Conservation (phyloP, 2,797 vertebrate species). For the Cercopithecus mitis region DNA sequence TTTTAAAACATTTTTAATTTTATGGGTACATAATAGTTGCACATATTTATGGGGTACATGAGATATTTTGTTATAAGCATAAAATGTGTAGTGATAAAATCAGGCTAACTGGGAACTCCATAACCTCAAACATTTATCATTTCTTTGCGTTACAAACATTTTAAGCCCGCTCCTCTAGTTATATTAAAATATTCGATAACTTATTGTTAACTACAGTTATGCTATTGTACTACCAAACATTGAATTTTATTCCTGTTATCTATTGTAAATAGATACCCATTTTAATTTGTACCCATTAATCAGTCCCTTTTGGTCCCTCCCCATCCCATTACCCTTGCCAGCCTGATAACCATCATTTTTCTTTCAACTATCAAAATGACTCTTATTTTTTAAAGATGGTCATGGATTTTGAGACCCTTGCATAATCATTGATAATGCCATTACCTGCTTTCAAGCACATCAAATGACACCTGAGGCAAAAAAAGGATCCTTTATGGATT, state of each 20-base stretch:
- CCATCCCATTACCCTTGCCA: neutral
- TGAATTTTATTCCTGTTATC: neutral
- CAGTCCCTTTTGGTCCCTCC: neutral
- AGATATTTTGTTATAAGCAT: neutral
- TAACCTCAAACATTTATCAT: neutral
- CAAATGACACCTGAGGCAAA: neutral
- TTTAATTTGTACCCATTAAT: neutral
- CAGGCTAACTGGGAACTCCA: neutral
- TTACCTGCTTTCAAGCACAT: neutral
- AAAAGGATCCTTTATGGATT: neutral
- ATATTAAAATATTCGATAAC: neutral
- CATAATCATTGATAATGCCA: neutral
- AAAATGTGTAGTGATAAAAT: neutral
- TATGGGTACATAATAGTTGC: neutral
- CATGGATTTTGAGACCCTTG: neutral
- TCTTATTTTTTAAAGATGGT: neutral
- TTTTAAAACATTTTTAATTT: neutral
- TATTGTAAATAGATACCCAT: neutral
- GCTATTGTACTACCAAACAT: neutral
- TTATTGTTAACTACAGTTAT: neutral
- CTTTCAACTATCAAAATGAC: neutral
- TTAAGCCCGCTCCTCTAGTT: neutral
- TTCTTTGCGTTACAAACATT: neutral
- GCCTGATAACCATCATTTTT: neutral
- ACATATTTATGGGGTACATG: neutral